Evolutionary conservation across 1,140 invertebrate genomes (phyloP).

Genomic region (Venturia canescens): DNA sequence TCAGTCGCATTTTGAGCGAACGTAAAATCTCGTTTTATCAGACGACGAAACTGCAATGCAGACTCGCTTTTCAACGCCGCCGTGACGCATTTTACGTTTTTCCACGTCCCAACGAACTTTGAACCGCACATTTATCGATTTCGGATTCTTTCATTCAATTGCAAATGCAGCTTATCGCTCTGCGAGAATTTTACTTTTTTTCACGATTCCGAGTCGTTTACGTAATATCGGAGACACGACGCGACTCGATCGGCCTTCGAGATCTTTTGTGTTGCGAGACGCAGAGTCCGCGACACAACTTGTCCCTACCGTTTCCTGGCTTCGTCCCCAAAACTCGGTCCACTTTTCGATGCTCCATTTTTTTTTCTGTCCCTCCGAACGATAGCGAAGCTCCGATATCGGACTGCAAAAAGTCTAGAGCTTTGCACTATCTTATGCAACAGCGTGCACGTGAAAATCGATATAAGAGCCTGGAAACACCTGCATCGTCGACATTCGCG

Average conservation of each 20-base stretch:
- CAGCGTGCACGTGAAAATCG: constrained; percentile 13
- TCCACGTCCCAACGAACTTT: no score
- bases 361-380: neutral
- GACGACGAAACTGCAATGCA: no score
- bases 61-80: no score
- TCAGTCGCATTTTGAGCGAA: no score
- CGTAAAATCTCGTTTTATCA: no score
- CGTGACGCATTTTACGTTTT: no score
- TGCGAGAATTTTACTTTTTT: no score
- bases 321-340: neutral
- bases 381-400: neutral
- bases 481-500: constrained; percentile 5
- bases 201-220: neutral
- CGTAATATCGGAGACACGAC: no score
- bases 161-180: no score
- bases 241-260: neutral
- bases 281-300: neutral
- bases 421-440: constrained; percentile 14
- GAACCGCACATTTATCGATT: no score
- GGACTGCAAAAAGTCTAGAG: neutral
- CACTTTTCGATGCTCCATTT: neutral
- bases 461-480: constrained; percentile 17
- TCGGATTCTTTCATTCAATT: no score
- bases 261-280: neutral
- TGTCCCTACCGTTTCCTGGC: neutral